Base-by-base conservation (phyloP, 2,888 invertebrate genomes). In the Ceraclea dissimilis region DNA sequence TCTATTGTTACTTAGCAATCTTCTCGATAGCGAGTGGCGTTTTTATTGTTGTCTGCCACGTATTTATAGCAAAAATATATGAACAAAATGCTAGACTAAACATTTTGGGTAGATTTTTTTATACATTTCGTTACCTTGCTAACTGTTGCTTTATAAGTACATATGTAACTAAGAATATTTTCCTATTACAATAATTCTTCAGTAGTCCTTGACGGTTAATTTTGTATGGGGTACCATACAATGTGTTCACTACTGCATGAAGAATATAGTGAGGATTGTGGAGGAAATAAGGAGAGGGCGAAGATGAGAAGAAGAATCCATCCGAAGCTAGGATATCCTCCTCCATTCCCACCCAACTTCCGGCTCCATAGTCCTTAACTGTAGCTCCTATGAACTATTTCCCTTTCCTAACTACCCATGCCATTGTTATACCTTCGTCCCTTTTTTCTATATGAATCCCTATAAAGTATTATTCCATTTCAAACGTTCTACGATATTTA, bases 221-320 rank as follows among this genome's bases (percentile, higher is more conserved):
- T n/a, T n/a, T n/a, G n/a, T n/a, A n/a, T n/a, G 16, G 39, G 39
- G 39, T 39, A 39, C 16, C 33, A 52, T 20, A 59, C 60, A 60
- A 58, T 60, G 60, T 52, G 54, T 43, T 58, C 60, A 44, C 52
- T 58, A 50, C 56, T 49, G 47, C 60, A 58, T 60, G 53, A 58
- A 60, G 56, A 56, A 51, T 33, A 39, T 33, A 19, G 49, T 26
- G 46, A 50, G 57, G 53, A 53, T 6, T 26, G 39, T 39, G 2
- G 39, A 39, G 39, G 39, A 39, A 39, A 16, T 39, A 13, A 39
- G 39, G n/a, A n/a, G 13, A 39, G 13, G 16, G 39, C 39, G 13
- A 39, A 39, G 39, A 39, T 39, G 49, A 49, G 20, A 20, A 8
- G 26, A 20, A 49, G 26, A 49, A 49, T 49, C 26, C 49, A 26